Evolutionary conservation across 2,113 vertebrate species (phyloP).

Genomic region (Paradoxurus hermaphroditus): DNA sequence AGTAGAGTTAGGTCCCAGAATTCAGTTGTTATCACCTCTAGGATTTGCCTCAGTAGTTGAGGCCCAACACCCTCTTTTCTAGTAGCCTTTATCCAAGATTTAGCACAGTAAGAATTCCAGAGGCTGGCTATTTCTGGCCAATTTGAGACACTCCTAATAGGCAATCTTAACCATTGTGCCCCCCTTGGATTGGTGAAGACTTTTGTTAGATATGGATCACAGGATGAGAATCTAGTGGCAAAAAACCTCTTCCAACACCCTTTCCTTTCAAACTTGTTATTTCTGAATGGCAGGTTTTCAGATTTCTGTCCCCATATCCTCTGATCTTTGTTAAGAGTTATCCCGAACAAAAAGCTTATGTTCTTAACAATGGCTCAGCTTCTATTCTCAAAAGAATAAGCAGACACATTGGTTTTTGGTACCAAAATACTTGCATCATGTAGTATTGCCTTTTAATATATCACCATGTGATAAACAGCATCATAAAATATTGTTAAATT

Average conservation of each 20-base stretch:
- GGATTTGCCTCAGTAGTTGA: too few species aligned
- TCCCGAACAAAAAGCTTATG: not conserved
- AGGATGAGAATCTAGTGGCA: too few species aligned
- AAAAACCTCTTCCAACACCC: not conserved
- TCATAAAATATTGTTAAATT: not conserved
- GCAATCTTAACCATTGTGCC: too few species aligned
- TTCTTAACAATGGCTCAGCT: not conserved
- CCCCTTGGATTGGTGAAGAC: too few species aligned
- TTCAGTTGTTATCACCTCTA: too few species aligned
- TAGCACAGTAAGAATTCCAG: too few species aligned
- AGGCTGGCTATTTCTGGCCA: too few species aligned
- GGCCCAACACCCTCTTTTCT: too few species aligned
- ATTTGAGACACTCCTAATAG: too few species aligned
- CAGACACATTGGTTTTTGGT: not conserved
- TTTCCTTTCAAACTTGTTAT: not conserved
- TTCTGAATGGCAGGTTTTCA: not conserved
- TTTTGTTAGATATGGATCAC: too few species aligned
- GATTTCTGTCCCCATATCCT: not conserved
- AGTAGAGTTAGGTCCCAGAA: too few species aligned
- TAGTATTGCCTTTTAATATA: not conserved
- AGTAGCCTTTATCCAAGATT: too few species aligned
- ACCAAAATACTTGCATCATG: not conserved
- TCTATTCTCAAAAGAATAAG: not conserved
- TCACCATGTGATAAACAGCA: not conserved
- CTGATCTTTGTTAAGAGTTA: not conserved